Evolutionary conservation across 2,113 vertebrate species (phyloP).

Genomic region (Passer domesticus): DNA sequence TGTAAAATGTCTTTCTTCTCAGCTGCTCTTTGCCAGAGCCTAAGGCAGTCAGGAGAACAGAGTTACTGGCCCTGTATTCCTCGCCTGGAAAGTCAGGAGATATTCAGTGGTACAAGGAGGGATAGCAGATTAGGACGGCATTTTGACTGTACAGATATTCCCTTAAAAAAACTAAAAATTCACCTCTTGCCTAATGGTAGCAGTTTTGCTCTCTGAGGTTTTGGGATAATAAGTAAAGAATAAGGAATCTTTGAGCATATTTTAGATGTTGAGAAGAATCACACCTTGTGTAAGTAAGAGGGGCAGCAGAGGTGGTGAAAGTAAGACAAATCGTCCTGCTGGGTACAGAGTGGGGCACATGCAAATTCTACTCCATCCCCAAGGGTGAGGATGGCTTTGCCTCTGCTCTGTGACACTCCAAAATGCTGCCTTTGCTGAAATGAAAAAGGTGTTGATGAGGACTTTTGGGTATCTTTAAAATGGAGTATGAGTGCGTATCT

Average conservation of each 20-base stretch:
- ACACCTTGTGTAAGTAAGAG: background rate
- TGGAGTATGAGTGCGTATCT: background rate
- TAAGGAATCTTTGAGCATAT: background rate
- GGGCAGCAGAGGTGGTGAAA: background rate
- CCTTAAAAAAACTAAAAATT: background rate
- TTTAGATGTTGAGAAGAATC: background rate
- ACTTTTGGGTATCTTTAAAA: background rate
- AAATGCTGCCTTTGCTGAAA: background rate
- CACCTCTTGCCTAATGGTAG: background rate
- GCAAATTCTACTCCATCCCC: background rate
- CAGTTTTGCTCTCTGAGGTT: background rate
- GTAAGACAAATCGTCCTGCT: background rate
- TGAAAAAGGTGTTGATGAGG: background rate
- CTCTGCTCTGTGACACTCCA: background rate
- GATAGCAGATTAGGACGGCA: background rate
- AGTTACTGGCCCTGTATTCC: background rate
- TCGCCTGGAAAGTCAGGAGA: background rate
- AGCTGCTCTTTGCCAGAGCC: conserved; percentile 17
- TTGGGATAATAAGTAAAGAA: background rate
- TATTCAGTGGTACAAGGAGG: background rate
- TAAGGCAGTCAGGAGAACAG: background rate
- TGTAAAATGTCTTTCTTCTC: background rate
- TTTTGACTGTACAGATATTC: background rate
- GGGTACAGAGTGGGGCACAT: too few species aligned
- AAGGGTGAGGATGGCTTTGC: background rate